Evolutionary conservation across 1,140 invertebrate species (phyloP), one percentile per base, ranked within the genome.

Genomic region (Euschistus heros): DNA sequence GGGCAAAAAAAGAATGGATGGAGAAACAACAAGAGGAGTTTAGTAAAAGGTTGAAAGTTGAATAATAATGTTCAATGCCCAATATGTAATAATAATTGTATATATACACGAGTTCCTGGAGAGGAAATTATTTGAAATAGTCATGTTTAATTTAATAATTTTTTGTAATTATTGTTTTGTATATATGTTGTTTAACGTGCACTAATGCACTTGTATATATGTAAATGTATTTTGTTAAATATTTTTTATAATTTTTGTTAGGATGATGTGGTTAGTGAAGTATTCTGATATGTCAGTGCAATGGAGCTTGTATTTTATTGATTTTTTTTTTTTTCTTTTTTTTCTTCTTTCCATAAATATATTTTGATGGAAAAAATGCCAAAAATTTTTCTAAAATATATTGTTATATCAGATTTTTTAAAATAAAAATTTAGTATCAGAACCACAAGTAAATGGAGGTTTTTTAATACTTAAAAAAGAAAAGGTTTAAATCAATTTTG

Each of bases 1-100:
- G 89, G 72, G 87, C 91, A 20, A 97, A 97, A 75, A 91, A 91
- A 70, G 92, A 95, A 75, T 95, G 92, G 91, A 86, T 86, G 72
- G 89, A 93, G 76, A 83, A 90, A 72, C 92, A 95, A 72, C 93
- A 96, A 76, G 85, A 94, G 76, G 89, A 94, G 75, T 94, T 94
- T 77, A 94, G 91, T 73, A 91, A 90, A 80, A 78, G 86, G 74
- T 76, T 91, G 71, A 90, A 90, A 82, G 81, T 86, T 55, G 87
- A 90, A 75, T 91, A 84, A 79, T 37, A 1, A 14, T 22, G 17
- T 47, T 57, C 7, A 37, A 26, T 26, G 14, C 10, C 15, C 24
- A 24, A 24, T 57, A 57, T 17, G 54, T 17, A 57, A 26, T 17
- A 15, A 24, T 57, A 57, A 24, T 57, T 24, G 20, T 57, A 57